Conservation (phyloP, 2,888 invertebrate species). For the Aporophyla nigra region DNA sequence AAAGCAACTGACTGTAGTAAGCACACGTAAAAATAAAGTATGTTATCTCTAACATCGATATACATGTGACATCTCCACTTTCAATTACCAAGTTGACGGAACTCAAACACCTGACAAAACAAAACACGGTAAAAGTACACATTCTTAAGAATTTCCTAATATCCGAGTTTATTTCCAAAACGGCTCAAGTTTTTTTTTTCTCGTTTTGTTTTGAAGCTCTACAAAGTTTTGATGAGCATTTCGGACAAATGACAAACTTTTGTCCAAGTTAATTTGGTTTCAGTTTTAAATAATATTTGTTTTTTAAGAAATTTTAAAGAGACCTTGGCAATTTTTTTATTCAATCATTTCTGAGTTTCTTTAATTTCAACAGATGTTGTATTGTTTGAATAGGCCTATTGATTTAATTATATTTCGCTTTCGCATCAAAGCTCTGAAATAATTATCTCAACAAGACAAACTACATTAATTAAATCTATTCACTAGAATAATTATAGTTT, state of each 20-base stretch:
- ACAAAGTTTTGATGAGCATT: conserved; percentile 32
- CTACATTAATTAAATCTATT: conserved; percentile 17
- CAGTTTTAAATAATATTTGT: not conserved
- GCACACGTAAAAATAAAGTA: too few relatives aligned
- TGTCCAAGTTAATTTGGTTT: not conserved
- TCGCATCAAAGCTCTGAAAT: conserved; percentile 1
- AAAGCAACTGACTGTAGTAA: too few relatives aligned
- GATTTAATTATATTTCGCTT: not conserved
- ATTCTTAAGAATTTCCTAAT: conserved; percentile 23
- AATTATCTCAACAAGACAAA: not conserved
- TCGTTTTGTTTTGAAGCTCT: conserved; percentile 23
- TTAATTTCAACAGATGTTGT: not conserved
- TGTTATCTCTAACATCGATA: not conserved
- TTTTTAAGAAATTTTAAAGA: too few relatives aligned
- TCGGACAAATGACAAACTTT: conserved; percentile 28
- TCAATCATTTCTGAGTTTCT: not conserved
- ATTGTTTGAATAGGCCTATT: not conserved
- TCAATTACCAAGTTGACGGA: conserved; percentile 29
- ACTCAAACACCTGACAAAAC: conserved; percentile 25
- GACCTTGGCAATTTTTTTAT: too few relatives aligned
- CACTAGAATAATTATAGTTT: conserved; percentile 21
- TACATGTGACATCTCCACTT: not conserved
- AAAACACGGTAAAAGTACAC: conserved; percentile 14
- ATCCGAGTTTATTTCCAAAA: conserved; percentile 31
- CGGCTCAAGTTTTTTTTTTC: not conserved